A percentile compares a stretch with the other conserved stretches of the same genome.
phyloP scores from a whole-genome alignment of 2,113 vertebrate species.

The Hyaena hyaena region DNA sequence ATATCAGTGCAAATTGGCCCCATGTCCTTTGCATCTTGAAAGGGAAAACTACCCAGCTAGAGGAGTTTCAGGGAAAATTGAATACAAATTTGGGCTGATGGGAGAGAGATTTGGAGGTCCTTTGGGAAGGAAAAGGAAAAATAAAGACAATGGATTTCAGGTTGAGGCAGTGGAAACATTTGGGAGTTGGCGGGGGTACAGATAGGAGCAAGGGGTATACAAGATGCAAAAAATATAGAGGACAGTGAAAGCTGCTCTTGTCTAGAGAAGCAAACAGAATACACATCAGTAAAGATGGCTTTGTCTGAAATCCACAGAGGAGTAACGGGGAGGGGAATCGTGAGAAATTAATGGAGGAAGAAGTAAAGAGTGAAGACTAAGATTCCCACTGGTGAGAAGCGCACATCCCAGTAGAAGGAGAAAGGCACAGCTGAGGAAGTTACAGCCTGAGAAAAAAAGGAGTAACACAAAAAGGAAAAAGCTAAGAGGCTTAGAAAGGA shows the following conservation, averaged over 20 bases:
- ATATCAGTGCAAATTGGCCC: constrained; percentile 34
- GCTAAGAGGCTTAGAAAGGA: neutral
- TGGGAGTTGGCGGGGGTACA: neutral
- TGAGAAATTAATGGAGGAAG: constrained; percentile 56
- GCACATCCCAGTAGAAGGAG: neutral
- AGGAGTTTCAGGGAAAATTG: constrained; percentile 22
- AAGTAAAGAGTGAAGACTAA: constrained; percentile 30
- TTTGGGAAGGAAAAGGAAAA: constrained; percentile 19
- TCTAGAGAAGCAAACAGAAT: neutral
- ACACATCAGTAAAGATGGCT: neutral
- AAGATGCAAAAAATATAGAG: neutral
- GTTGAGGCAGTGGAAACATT: neutral
- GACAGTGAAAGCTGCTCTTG: neutral
- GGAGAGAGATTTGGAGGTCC: neutral
- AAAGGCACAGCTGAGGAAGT: neutral
- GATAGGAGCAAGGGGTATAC: neutral
- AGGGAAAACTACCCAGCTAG: constrained; percentile 18
- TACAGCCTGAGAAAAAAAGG: neutral
- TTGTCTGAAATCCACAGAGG: constrained; percentile 41
- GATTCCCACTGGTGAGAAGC: neutral
- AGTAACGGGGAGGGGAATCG: neutral
- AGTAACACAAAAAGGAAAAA: neutral
- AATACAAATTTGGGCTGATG: neutral
- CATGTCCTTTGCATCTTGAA: constrained; percentile 30
- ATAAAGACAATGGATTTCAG: constrained; percentile 27